Percentiles rank a stretch among this genome's conserved stretches.
Evolutionary conservation across 2,113 vertebrate genomes (phyloP).

Genomic region (Spea bombifrons): DNA sequence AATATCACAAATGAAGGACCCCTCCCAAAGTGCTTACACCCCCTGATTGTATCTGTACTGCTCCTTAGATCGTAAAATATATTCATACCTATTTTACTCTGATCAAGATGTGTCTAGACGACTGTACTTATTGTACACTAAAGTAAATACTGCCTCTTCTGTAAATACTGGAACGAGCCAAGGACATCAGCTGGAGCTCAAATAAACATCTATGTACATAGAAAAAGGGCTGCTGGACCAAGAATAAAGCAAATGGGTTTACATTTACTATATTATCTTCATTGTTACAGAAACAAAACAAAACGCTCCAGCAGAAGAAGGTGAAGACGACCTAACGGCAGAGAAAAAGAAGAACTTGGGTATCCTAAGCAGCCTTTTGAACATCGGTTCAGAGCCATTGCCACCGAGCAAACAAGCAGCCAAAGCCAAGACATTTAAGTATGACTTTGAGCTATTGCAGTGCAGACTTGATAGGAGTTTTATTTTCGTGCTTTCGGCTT

Average conservation of each 20-base stretch:
- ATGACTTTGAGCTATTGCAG: constrained; percentile 38
- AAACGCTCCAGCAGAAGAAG: constrained; percentile 4
- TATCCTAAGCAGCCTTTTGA: constrained; percentile 77
- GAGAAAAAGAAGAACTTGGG: constrained; percentile 85
- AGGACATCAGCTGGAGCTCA: too few relatives aligned
- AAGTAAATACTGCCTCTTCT: too few relatives aligned
- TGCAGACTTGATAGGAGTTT: neutral
- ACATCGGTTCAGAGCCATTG: constrained; percentile 58
- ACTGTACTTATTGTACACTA: too few relatives aligned
- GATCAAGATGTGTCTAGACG: too few relatives aligned
- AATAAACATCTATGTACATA: too few relatives aligned
- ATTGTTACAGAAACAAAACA: constrained; percentile 6
- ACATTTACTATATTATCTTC: neutral
- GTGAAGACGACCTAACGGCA: constrained; percentile 68
- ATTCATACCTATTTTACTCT: too few relatives aligned
- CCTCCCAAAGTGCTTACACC: too few relatives aligned
- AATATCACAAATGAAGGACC: too few relatives aligned
- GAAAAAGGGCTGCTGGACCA: too few relatives aligned
- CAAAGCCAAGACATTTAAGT: constrained; percentile 83
- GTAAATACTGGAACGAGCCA: too few relatives aligned
- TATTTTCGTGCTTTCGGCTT: neutral
- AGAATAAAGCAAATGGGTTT: neutral
- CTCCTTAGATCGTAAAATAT: too few relatives aligned
- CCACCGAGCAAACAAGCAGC: constrained; percentile 56
- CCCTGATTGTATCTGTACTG: too few relatives aligned